Evolutionary conservation across 1,140 invertebrate species (phyloP), one percentile per base, ranked within the genome.

Genomic region (Bombus fervidus): DNA sequence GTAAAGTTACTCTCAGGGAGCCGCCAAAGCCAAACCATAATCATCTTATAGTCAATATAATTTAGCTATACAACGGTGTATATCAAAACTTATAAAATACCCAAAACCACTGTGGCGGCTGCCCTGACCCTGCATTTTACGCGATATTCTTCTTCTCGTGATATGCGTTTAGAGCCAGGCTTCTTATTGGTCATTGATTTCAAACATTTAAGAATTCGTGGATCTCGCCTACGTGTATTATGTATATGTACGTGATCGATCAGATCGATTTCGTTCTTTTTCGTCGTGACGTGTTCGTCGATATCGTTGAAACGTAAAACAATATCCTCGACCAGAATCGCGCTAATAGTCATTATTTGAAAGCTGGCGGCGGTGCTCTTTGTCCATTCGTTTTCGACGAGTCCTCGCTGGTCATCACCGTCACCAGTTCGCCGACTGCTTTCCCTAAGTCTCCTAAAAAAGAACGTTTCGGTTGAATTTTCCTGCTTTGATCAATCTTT

Each of bases 351-450:
- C 85, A 91, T 93, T 93, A 92, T 90, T 95, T 95, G 76, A 95
- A 95, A 88, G 94, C 94, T 47, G 95, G 94, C 59, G 94, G 94
- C 76, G 93, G 92, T 68, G 93, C 93, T 85, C 94, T 92, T 76
- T 95, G 93, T 57, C 93, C 94, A 83, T 95, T 95, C 75, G 93
- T 91, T 86, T 93, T 95, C 47, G 93, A 86, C 73, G 90, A 81
- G 73, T 96, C 96, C 90, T 98, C 97, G 92, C 98, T 97, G 76
- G 97, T 98, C 96, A 99, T 98, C 62, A 98, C 97, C 81, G 97
- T 98, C 85, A 98, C 98, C 89, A 98, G 95, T 93, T 98, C 97
- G 92, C 98, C 97, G 74, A 98, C 97, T 83, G 97, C 98, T 95
- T 97, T 97, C 41, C 97, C 97, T 88, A 98, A 95, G 93, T 98